phyloP scores from a whole-genome alignment of 2,113 vertebrate species.

The Motacilla alba region DNA sequence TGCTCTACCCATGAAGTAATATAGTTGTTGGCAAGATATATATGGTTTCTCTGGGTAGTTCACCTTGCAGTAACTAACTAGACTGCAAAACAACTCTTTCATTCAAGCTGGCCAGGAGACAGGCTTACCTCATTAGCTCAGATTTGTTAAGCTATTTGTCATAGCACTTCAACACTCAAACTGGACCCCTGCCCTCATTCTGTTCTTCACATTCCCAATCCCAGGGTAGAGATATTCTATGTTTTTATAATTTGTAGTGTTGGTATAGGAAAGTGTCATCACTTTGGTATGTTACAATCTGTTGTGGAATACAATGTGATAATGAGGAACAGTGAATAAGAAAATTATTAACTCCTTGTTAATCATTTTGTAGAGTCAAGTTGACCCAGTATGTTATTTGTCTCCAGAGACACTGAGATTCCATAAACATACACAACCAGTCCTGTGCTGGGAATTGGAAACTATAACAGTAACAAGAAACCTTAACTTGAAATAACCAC shows the following conservation, averaged over 20 bases:
- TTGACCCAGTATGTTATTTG: not conserved
- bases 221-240: not conserved
- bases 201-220: not conserved
- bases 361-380: not conserved
- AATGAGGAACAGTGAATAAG: not conserved
- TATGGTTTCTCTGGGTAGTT: not conserved
- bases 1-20: not conserved
- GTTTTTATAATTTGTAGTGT: not conserved
- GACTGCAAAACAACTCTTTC: constrained; percentile 5
- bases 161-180: constrained; percentile 19
- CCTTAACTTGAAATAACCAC: not conserved
- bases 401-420: not conserved
- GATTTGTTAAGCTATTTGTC: constrained; percentile 58
- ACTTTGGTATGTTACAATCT: not conserved
- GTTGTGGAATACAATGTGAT: not conserved
- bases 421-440: not conserved
- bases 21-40: not conserved
- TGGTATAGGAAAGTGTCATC: not conserved
- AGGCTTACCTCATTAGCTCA: constrained; percentile 50
- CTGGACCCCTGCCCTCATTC: not conserved
- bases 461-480: not conserved
- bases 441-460: not conserved
- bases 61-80: not conserved
- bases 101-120: constrained; percentile 31
- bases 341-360: constrained; percentile 2